Percentiles rank a stretch among this genome's conserved stretches.
phyloP scores from a whole-genome alignment of 2,113 vertebrate genomes.

The Nyctibius bracteatus region DNA sequence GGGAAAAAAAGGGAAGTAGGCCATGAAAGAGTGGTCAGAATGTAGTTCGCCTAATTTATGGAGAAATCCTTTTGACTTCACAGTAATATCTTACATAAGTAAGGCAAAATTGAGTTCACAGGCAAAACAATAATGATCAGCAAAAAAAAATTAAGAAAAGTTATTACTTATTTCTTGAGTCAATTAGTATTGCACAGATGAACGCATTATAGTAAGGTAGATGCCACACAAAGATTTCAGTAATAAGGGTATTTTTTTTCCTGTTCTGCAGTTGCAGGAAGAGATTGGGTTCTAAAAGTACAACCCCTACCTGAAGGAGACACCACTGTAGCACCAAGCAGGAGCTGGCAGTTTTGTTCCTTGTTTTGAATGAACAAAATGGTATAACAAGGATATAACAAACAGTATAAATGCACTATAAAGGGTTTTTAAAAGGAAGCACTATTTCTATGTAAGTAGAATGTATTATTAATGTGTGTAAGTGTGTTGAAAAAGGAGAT shows the following conservation, averaged over 20 bases:
- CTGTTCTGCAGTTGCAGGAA: neutral
- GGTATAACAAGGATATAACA: neutral
- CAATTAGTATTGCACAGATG: neutral
- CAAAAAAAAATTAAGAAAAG: neutral
- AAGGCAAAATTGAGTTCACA: neutral
- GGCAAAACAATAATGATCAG: neutral
- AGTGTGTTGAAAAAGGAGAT: neutral
- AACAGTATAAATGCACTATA: neutral
- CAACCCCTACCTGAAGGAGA: neutral
- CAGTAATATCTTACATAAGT: neutral
- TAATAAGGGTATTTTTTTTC: neutral
- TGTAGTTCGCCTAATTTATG: neutral
- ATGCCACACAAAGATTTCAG: neutral
- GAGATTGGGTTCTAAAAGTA: neutral
- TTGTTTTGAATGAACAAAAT: neutral
- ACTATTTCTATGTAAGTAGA: neutral
- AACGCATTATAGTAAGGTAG: neutral
- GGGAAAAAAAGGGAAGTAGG: neutral
- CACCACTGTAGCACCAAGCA: neutral
- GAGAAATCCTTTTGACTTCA: neutral
- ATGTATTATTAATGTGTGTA: neutral
- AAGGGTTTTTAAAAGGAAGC: neutral
- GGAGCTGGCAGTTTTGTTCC: neutral
- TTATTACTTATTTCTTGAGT: neutral
- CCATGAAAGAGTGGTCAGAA: neutral